Evolutionary conservation across 1,140 invertebrate species (phyloP).

Genomic region (Drosophila nasuta): DNA sequence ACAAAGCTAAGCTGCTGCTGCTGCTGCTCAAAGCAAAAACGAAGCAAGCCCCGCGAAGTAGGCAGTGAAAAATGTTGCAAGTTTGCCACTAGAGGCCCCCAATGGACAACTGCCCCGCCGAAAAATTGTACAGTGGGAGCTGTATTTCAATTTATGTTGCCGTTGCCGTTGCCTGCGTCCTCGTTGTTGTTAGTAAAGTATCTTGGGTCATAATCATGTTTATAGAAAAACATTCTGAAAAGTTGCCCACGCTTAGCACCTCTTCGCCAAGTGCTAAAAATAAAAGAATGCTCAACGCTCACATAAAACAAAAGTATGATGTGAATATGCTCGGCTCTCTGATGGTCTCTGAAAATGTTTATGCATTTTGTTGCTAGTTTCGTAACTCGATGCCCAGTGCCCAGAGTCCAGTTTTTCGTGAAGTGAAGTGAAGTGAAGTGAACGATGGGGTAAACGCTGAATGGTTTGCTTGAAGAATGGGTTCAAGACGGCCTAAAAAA

Average conservation of each 20-base stretch:
- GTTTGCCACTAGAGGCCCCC: constrained; percentile 42
- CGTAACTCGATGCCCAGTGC: background rate
- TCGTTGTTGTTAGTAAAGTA: background rate
- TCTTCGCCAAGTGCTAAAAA: constrained; percentile 5
- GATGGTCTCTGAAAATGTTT: constrained; percentile 6
- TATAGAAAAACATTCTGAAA: constrained; percentile 45
- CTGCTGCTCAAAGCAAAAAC: no score
- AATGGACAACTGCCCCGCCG: constrained; percentile 23
- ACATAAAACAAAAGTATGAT: constrained; percentile 29
- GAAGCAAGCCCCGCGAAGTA: constrained; percentile 47
- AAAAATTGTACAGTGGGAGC: constrained; percentile 71
- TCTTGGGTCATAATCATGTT: constrained; percentile 36
- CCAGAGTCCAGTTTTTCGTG: background rate
- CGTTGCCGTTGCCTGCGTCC: background rate
- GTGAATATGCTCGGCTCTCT: constrained; percentile 16
- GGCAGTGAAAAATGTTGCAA: constrained; percentile 70
- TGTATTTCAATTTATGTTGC: constrained; percentile 78
- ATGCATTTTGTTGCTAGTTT: constrained; percentile 20
- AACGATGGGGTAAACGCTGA: background rate
- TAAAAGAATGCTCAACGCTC: constrained; percentile 1
- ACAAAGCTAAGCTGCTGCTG: constrained; percentile 5
- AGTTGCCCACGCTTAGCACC: constrained; percentile 50
- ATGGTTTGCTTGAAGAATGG: constrained; percentile 7
- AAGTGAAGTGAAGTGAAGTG: background rate
- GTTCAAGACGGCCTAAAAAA: constrained; percentile 6